Conservation (phyloP, 2,797 vertebrate genomes). For the Poeciliopsis gracilis region DNA sequence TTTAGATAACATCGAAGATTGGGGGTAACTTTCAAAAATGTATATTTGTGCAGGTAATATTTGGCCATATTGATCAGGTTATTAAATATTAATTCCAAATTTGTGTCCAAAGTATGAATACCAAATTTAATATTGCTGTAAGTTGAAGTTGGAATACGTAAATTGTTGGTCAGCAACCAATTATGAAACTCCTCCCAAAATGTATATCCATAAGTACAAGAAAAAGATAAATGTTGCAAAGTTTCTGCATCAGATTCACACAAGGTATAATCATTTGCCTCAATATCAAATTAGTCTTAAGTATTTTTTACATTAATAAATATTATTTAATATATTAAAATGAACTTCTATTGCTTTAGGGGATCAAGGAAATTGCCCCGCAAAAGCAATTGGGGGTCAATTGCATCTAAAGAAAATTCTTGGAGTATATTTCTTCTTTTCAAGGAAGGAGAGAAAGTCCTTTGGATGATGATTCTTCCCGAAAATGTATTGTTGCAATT, state of each 20-base stretch:
- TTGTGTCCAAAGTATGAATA: not conserved
- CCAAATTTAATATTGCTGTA: no score
- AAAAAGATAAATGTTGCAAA: no score
- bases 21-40: no score
- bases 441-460: not conserved
- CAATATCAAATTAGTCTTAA: no score
- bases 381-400: not conserved
- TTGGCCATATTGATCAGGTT: conserved; percentile 1
- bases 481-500: not conserved
- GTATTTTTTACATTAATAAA: no score
- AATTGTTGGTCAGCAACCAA: no score
- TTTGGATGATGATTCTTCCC: not conserved
- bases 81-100: not conserved
- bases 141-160: no score
- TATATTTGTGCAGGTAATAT: not conserved
- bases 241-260: no score
- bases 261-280: no score
- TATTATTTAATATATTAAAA: not conserved
- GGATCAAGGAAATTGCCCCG: not conserved
- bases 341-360: not conserved
- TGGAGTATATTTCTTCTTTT: not conserved
- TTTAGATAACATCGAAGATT: not conserved
- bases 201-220: no score
- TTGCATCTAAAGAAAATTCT: not conserved
- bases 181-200: no score